Conservation (phyloP, 2,113 vertebrate species). For the Xenotilapia flavipinnis region DNA sequence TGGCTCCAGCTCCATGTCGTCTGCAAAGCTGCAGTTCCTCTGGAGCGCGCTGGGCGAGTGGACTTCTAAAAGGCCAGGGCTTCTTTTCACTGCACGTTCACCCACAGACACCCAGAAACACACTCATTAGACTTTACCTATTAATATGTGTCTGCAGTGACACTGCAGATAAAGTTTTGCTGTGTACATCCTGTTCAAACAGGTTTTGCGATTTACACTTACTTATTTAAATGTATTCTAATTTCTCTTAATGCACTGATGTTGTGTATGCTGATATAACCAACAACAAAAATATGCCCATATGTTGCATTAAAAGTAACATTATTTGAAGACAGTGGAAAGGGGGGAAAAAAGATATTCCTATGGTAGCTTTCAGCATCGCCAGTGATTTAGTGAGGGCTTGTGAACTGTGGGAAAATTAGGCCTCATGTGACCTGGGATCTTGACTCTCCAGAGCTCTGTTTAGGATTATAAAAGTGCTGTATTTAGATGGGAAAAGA, state of each 20-base stretch:
- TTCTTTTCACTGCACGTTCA: slow-evolving; percentile 18
- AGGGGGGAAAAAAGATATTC: background rate
- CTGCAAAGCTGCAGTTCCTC: slow-evolving; percentile 51
- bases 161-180: background rate
- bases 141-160: background rate
- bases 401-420: background rate
- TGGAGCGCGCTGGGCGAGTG: background rate
- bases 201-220: background rate
- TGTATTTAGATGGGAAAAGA: background rate
- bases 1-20: slow-evolving; percentile 53
- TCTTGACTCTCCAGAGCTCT: background rate
- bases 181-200: background rate
- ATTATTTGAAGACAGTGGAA: background rate
- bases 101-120: background rate
- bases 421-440: background rate
- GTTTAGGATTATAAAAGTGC: background rate
- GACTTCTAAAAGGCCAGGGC: slow-evolving; percentile 25
- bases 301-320: background rate
- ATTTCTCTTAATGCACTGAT: background rate
- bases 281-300: background rate
- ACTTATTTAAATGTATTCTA: background rate
- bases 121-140: background rate
- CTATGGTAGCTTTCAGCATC: background rate
- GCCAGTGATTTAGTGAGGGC: background rate
- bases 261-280: background rate